Conservation (phyloP, 35 echinoderm and acorn worm genomes). For the Diadema setosum region DNA sequence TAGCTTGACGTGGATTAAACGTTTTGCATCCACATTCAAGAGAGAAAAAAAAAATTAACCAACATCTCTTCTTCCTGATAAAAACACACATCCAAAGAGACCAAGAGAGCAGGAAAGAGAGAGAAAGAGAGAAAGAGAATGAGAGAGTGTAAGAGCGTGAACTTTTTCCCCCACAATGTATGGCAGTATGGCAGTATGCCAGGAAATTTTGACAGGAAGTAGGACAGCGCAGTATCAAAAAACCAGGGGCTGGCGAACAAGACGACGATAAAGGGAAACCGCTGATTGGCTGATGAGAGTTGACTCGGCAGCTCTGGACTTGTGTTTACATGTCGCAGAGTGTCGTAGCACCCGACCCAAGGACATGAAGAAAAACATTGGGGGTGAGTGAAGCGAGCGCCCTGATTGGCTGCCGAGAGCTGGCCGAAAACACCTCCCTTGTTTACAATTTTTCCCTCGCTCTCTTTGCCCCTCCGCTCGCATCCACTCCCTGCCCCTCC, state of each 20-base stretch:
- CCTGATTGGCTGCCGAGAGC: neutral
- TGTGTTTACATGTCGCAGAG: neutral
- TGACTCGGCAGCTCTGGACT: neutral
- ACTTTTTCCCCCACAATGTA: neutral
- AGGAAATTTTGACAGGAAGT: neutral
- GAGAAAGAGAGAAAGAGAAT: neutral
- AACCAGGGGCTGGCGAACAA: neutral
- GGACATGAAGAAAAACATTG: neutral
- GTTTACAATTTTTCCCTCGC: neutral
- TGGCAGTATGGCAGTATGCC: neutral
- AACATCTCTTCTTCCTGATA: neutral
- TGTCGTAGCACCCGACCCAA: neutral
- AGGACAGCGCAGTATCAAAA: neutral
- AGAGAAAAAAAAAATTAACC: slow-evolving; percentile 1
- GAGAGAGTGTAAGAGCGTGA: no score
- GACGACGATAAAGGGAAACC: neutral
- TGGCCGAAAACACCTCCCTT: neutral
- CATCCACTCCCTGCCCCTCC: neutral
- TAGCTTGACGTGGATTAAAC: neutral
- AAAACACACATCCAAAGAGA: neutral
- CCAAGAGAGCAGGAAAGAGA: neutral
- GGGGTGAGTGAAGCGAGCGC: neutral
- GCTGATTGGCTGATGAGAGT: neutral
- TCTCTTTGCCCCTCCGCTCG: neutral
- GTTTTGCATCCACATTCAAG: neutral